Percentiles rank a stretch among this genome's conserved stretches.
Conservation (phyloP, 2,113 vertebrate genomes). For the Stegastes partitus region DNA sequence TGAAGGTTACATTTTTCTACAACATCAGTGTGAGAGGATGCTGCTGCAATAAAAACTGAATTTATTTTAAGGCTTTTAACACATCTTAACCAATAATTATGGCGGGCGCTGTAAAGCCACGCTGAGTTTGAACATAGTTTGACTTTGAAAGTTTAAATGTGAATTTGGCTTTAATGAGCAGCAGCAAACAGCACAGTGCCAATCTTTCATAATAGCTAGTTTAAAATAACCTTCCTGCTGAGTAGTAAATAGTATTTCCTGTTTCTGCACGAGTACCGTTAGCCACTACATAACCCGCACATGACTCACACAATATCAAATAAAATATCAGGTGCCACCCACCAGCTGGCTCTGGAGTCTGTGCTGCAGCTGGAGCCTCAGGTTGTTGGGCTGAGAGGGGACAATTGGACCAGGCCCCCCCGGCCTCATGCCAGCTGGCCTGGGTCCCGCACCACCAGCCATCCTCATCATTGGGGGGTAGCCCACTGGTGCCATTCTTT, state of each 20-base stretch:
- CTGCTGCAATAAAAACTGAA: too few species aligned
- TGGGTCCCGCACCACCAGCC: slow-evolving; percentile 78
- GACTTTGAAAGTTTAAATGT: too few species aligned
- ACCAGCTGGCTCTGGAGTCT: slow-evolving; percentile 78
- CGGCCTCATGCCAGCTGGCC: slow-evolving; percentile 86
- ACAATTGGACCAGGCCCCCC: slow-evolving; percentile 77
- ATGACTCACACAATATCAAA: background rate
- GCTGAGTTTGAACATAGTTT: too few species aligned
- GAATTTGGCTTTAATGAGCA: too few species aligned
- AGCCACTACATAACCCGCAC: background rate
- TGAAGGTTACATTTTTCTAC: too few species aligned
- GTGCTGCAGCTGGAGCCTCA: slow-evolving; percentile 81
- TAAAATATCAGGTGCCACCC: background rate
- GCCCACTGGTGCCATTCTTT: slow-evolving; percentile 77
- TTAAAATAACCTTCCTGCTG: background rate
- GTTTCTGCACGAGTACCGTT: background rate
- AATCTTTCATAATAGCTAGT: background rate
- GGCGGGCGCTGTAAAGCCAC: too few species aligned
- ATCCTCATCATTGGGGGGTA: slow-evolving; percentile 92
- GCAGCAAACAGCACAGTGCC: too few species aligned
- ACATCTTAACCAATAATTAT: too few species aligned
- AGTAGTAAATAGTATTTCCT: background rate
- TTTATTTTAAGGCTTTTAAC: too few species aligned
- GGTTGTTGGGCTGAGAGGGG: slow-evolving; percentile 88
- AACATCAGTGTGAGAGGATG: too few species aligned